Percentiles rank a stretch among this genome's conserved stretches.
Evolutionary conservation across 2,888 invertebrate species (phyloP).

Genomic region (Syrphus vitripennis): DNA sequence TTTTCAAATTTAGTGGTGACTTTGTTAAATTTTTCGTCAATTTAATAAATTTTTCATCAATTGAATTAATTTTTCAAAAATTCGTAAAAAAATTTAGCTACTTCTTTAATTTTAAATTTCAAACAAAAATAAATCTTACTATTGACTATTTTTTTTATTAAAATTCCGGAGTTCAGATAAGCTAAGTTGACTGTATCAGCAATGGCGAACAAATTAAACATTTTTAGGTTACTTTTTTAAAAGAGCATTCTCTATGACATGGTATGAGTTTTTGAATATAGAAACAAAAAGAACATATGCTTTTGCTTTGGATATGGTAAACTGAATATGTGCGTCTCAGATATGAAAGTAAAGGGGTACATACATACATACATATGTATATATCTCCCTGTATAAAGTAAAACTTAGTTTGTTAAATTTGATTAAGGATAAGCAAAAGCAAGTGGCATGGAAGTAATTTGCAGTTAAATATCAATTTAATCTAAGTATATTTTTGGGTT

Average conservation of each 20-base stretch:
- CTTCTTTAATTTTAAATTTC: no score
- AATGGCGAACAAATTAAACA: neutral
- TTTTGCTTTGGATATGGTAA: neutral
- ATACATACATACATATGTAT: neutral
- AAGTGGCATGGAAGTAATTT: conserved; percentile 10
- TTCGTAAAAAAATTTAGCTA: no score
- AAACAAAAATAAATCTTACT: no score
- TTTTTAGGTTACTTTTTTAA: neutral
- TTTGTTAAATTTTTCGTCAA: no score
- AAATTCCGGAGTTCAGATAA: neutral
- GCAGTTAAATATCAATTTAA: conserved; percentile 17
- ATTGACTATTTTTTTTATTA: no score
- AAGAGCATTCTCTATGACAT: neutral
- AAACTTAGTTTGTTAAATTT: conserved; percentile 15
- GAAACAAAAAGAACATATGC: neutral
- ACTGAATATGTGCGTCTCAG: neutral
- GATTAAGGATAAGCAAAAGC: conserved; percentile 19
- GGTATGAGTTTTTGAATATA: neutral
- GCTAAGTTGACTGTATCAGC: neutral
- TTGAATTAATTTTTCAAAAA: no score
- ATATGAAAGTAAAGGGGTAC: neutral
- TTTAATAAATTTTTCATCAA: no score
- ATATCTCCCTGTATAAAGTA: no score
- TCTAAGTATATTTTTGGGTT: neutral
- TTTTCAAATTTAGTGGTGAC: no score